Conservation (phyloP, 23 tunicate species). For the Trididemnum clinides region DNA sequence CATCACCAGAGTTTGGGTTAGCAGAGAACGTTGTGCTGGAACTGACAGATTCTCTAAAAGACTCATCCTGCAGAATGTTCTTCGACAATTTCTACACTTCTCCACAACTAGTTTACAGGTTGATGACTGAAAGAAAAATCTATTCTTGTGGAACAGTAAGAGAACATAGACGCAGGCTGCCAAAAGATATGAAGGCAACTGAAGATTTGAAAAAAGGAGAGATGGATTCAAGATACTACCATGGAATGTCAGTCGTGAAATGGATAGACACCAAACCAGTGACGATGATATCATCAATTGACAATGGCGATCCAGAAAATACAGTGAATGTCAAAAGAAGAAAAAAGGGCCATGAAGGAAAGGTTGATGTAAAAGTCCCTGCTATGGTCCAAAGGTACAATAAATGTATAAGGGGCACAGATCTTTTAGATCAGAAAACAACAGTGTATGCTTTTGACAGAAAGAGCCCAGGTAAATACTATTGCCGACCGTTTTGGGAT, state of each 20-base stretch:
- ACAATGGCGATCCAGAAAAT: background rate
- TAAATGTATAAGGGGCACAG: background rate
- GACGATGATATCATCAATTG: constrained; percentile 1
- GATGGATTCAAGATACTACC: background rate
- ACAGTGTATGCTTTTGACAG: constrained; percentile 3
- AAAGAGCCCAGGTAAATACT: background rate
- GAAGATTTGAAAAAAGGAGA: background rate
- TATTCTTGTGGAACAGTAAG: constrained; percentile 6
- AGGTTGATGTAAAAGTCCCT: background rate
- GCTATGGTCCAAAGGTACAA: constrained; percentile 22
- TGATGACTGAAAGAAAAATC: constrained; percentile 8
- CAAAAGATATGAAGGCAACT: background rate
- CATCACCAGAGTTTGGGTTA: background rate
- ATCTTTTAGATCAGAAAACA: background rate
- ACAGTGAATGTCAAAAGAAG: background rate
- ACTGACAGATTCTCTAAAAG: background rate
- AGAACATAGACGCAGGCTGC: background rate
- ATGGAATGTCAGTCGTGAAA: constrained; percentile 10
- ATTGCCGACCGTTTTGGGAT: constrained; percentile 10
- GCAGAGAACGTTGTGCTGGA: constrained; percentile 7
- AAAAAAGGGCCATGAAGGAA: background rate
- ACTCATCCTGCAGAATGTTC: background rate
- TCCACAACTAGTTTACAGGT: background rate
- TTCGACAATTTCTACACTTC: constrained; percentile 17
- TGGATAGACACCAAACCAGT: constrained; percentile 7